Evolutionary conservation across 2,797 vertebrate species (phyloP).

Genomic region (Florisuga fusca): DNA sequence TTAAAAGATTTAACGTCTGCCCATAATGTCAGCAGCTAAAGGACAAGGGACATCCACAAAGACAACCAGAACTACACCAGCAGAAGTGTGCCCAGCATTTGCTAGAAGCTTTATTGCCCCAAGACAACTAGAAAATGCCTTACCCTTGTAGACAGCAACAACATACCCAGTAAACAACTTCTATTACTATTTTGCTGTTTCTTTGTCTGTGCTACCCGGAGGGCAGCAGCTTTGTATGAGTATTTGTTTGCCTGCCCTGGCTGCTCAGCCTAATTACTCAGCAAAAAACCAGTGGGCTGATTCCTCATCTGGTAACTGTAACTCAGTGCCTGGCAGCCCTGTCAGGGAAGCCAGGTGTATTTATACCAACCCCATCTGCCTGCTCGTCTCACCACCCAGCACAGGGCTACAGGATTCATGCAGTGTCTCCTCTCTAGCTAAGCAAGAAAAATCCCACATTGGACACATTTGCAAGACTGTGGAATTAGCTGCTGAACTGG

Average conservation of each 20-base stretch:
- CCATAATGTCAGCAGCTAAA: background rate
- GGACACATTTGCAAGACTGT: background rate
- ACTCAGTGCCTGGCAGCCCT: fast-evolving
- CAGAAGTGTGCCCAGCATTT: background rate
- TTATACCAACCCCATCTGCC: background rate
- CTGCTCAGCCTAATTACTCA: background rate
- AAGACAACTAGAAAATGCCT: background rate
- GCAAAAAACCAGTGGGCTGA: background rate
- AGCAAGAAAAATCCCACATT: background rate
- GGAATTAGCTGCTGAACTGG: background rate
- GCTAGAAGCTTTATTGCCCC: background rate
- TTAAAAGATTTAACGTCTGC: background rate
- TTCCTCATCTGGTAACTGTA: background rate
- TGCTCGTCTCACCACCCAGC: background rate
- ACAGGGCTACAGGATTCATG: background rate
- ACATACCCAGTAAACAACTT: background rate
- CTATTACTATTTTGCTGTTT: background rate
- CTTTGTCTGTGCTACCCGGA: background rate
- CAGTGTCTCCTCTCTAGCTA: background rate
- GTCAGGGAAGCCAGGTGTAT: background rate
- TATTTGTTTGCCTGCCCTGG: background rate
- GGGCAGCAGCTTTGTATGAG: background rate
- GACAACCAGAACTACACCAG: background rate
- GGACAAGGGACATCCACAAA: background rate
- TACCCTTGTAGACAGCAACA: background rate